phyloP scores from a whole-genome alignment of 1,140 invertebrate species.

The Drosophila subpulchrella region DNA sequence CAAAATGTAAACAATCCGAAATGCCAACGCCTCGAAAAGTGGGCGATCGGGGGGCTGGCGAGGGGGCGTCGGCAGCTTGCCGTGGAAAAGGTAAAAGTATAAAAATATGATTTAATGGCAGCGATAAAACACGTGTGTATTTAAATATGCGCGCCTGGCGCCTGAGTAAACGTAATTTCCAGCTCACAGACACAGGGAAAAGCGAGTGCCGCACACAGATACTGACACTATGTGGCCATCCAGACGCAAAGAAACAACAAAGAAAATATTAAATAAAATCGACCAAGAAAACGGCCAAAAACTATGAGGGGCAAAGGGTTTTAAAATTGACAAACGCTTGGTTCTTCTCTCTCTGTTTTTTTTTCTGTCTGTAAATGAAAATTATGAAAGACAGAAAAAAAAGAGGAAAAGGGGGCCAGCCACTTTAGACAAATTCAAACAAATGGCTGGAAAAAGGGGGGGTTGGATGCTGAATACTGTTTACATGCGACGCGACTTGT shows the following conservation, averaged over 20 bases:
- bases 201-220: constrained; percentile 34
- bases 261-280: constrained; percentile 81
- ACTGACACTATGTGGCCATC: constrained; percentile 22
- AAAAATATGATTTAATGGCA: constrained; percentile 84
- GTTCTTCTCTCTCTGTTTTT: constrained; percentile 16
- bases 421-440: constrained; percentile 83
- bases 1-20: constrained; percentile 84
- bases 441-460: constrained; percentile 58
- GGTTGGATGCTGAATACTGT: constrained; percentile 33
- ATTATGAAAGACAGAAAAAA: constrained; percentile 61
- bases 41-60: background rate
- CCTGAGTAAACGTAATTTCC: constrained; percentile 84
- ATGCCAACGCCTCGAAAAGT: constrained; percentile 53
- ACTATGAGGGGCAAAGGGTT: constrained; percentile 36
- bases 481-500: constrained; percentile 68
- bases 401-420: constrained; percentile 36
- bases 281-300: constrained; percentile 62
- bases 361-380: constrained; percentile 38
- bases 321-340: constrained; percentile 61
- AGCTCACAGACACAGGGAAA: constrained; percentile 48
- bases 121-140: constrained; percentile 85
- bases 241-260: constrained; percentile 71
- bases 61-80: constrained; percentile 17
- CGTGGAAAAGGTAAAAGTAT: constrained; percentile 77
- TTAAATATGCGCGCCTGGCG: constrained; percentile 84